Evolutionary conservation across 1,140 invertebrate species (phyloP), one percentile per base, ranked within the genome.

Genomic region (Bombus superbus): DNA sequence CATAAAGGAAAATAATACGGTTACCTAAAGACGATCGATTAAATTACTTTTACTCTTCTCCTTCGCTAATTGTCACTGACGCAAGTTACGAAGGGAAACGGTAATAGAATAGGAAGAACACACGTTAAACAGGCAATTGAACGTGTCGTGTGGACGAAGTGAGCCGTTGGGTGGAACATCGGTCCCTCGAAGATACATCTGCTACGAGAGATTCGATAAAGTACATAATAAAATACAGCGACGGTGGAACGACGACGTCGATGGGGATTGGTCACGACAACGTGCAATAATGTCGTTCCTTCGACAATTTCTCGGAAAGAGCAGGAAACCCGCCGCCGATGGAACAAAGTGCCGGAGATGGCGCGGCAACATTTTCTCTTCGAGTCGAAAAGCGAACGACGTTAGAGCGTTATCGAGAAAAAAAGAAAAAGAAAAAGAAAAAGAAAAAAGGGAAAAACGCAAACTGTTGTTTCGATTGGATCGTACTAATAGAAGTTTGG

Each of bases 271-370:
- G 62, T 88, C 71, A 83, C 86, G 86, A 88, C 90, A 91, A 78
- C 72, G 79, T 47, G 79, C 80, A 86, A 89, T 91, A 91, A 91
- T 89, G 86, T 91, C 86, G 81, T 90, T 86, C 68, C 81, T 85
- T 76, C 68, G 78, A 68, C 87, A 82, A 90, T 90, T 88, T 84
- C 85, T 78, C 57, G 84, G 66, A 25, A 81, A 85, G 81, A 83
- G 76, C 73, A 79, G 84, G 62, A 81, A 81, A 78, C 25, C 71
- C 25, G 47, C 18, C 68, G 28, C 2, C 47, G 59, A 59, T 81
- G 73, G 78, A 86, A 84, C 85, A 77, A 89, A 89, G 85, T 86
- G 66, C 47, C 85, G 66, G 81, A 74, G 85, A 86, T 83, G 73
- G 73, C 73, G 64, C 78, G n/a, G 53, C 59, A 42, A 81, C 53